Conservation (phyloP, 2,113 vertebrate genomes). For the Oreochromis spilurus region DNA sequence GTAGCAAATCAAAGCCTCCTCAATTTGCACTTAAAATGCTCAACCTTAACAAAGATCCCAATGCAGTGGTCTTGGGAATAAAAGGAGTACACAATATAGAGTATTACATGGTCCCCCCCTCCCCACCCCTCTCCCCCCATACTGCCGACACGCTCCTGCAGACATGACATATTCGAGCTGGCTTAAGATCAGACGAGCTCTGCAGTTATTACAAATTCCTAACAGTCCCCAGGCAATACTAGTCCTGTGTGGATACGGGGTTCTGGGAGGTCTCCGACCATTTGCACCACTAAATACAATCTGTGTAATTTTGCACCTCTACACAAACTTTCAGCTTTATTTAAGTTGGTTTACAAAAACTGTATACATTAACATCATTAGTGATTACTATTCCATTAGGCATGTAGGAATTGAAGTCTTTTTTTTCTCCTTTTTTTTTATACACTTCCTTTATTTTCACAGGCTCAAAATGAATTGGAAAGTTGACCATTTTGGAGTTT, state of each 20-base stretch:
- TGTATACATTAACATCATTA: not conserved
- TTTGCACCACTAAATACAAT: not conserved
- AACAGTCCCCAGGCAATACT: not conserved
- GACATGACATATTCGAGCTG: not conserved
- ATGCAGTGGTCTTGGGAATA: not conserved
- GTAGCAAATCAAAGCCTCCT: not conserved
- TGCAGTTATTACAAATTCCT: not conserved
- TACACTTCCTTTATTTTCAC: not conserved
- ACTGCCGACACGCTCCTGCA: not conserved
- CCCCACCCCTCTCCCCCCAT: fast-evolving
- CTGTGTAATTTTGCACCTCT: not conserved
- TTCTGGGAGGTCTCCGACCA: not conserved
- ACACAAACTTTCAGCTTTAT: not conserved
- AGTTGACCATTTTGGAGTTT: not conserved
- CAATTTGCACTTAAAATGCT: not conserved
- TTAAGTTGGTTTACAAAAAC: not conserved
- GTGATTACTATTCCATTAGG: not conserved
- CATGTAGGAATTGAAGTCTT: not conserved
- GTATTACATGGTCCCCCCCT: not conserved
- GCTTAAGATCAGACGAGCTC: not conserved
- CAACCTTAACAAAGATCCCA: not conserved
- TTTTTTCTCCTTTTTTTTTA: too few species aligned
- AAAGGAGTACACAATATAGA: not conserved
- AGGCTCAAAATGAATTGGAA: not conserved
- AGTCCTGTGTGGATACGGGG: not conserved